Evolutionary conservation across 1,140 invertebrate genomes (phyloP).

Genomic region (Ruditapes philippinarum): DNA sequence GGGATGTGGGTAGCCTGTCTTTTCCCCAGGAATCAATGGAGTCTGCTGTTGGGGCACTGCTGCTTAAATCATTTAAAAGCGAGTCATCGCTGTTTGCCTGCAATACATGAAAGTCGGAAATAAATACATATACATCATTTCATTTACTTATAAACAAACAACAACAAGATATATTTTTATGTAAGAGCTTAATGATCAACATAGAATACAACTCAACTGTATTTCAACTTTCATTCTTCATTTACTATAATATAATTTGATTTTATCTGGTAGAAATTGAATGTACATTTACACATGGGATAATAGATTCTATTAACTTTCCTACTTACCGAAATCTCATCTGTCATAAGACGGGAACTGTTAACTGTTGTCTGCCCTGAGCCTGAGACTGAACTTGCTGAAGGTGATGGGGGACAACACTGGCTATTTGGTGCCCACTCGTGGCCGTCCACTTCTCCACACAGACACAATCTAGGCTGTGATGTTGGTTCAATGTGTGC

Average conservation of each 20-base stretch:
- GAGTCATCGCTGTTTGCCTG: no score
- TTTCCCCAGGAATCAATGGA: constrained; percentile 11
- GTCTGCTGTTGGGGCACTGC: not conserved
- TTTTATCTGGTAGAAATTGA: not conserved
- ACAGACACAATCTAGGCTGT: not conserved
- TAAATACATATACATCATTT: no score
- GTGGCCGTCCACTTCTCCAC: not conserved
- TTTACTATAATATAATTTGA: not conserved
- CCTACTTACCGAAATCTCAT: not conserved
- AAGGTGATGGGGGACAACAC: not conserved
- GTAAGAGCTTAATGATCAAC: not conserved
- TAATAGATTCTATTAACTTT: not conserved
- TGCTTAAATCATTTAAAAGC: no score
- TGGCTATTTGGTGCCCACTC: constrained; percentile 1
- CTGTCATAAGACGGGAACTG: not conserved
- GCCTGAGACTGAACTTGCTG: no score
- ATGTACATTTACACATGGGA: not conserved
- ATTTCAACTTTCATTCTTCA: not conserved
- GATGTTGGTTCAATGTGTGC: no score
- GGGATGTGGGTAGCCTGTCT: not conserved
- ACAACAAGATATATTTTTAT: not conserved
- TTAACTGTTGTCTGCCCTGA: not conserved
- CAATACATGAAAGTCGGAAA: no score
- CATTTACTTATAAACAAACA: not conserved
- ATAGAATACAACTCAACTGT: not conserved